Evolutionary conservation across 2,113 vertebrate species (phyloP).

Genomic region (Hoplias malabaricus): DNA sequence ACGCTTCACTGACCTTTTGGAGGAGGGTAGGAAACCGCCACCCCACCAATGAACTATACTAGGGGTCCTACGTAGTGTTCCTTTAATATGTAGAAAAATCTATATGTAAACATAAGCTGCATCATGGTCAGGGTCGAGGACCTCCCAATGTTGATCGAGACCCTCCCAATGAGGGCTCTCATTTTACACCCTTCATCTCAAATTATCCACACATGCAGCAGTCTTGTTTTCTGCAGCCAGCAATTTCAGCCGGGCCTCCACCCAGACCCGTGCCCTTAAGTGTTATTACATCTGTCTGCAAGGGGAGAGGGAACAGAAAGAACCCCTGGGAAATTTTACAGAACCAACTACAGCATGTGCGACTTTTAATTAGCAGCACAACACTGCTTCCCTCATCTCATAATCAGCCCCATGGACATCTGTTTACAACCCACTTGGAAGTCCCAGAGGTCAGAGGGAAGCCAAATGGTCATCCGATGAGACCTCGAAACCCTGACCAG

Average conservation of each 20-base stretch:
- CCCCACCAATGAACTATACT: no score
- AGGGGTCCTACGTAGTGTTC: no score
- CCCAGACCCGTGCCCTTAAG: constrained; percentile 13
- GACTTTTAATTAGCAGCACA: constrained; percentile 42
- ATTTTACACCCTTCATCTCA: not conserved
- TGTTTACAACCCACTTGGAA: constrained; percentile 66
- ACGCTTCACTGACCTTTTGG: no score
- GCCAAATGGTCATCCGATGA: constrained; percentile 41
- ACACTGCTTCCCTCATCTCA: constrained; percentile 35
- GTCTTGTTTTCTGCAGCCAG: not conserved
- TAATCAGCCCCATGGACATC: constrained; percentile 58
- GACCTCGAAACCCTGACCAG: not conserved
- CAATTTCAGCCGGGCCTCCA: not conserved
- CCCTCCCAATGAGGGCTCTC: not conserved
- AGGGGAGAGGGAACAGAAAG: constrained; percentile 42
- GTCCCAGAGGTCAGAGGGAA: constrained; percentile 63
- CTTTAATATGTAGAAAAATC: no score
- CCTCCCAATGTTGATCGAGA: no score
- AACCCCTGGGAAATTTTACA: not conserved
- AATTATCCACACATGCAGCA: not conserved
- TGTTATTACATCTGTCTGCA: constrained; percentile 20
- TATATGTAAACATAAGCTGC: no score
- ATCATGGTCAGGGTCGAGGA: no score
- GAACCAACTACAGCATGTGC: not conserved
- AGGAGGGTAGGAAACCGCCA: no score